Conservation (phyloP, 1,140 invertebrate genomes). For the Papilio helenus region DNA sequence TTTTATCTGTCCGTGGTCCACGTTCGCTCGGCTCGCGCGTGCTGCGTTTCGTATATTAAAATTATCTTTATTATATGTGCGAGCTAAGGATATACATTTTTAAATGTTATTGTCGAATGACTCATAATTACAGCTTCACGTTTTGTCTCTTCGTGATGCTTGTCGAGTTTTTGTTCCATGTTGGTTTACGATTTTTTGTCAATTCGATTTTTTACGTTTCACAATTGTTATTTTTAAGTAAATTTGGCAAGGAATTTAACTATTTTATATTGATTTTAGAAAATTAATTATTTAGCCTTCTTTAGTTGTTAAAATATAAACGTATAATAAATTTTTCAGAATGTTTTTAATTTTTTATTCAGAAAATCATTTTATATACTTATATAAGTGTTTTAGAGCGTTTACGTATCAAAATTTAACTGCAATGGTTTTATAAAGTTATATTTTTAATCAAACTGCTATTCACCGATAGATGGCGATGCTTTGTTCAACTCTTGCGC, state of each 20-base stretch:
- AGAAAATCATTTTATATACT: neutral
- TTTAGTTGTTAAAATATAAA: no score
- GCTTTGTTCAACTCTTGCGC: conserved; percentile 52
- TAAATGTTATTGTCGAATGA: conserved; percentile 61
- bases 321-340: neutral
- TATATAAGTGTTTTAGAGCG: neutral
- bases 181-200: neutral
- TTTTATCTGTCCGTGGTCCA: conserved; percentile 68
- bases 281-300: neutral
- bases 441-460: conserved; percentile 32
- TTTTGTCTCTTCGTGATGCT: conserved; percentile 39
- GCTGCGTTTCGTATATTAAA: conserved; percentile 67
- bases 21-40: conserved; percentile 63
- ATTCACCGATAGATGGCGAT: conserved; percentile 44
- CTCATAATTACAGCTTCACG: conserved; percentile 49
- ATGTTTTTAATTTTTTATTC: neutral
- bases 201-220: neutral
- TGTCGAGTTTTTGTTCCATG: neutral
- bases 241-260: no score
- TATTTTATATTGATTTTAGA: neutral
- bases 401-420: neutral
- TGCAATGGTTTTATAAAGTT: neutral
- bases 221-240: neutral
- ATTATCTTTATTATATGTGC: conserved; percentile 78
- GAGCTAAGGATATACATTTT: conserved; percentile 58